Percentiles rank a stretch among this genome's conserved stretches.
Conservation (phyloP, 2,797 vertebrate species). For the Cyclura pinguis region DNA sequence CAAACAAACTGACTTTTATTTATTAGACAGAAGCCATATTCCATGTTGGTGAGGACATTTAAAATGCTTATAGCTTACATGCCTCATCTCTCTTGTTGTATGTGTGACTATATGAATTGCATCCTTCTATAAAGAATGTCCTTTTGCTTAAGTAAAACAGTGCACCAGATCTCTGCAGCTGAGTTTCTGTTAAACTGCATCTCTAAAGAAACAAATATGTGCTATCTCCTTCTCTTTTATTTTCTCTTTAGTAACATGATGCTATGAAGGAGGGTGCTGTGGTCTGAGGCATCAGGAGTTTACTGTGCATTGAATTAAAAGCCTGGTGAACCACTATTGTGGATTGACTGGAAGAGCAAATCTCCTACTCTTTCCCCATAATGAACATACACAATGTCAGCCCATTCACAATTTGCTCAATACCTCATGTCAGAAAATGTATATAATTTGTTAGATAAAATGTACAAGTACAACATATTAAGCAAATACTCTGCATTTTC, state of each 20-base stretch:
- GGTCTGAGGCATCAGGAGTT: neutral
- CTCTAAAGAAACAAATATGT: neutral
- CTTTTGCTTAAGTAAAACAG: neutral
- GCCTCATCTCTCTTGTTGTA: neutral
- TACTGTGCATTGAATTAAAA: neutral
- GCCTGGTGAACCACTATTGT: neutral
- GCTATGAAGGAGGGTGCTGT: neutral
- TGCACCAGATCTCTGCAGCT: neutral
- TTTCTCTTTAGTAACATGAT: neutral
- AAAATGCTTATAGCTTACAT: neutral
- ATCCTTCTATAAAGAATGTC: neutral
- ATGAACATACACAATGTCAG: neutral
- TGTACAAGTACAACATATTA: neutral
- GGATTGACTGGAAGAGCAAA: neutral
- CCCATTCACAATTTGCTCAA: neutral
- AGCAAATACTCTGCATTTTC: neutral
- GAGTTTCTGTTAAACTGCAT: neutral
- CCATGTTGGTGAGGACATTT: neutral
- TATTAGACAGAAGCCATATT: neutral
- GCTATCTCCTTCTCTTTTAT: neutral
- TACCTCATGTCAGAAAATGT: neutral
- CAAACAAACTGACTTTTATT: no score
- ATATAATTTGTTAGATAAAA: neutral
- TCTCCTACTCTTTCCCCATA: neutral
- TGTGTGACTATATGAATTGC: neutral